Percentiles rank a stretch among this genome's conserved stretches.
Evolutionary conservation across 1,140 invertebrate genomes (phyloP).

Genomic region (Drosophila hydei): DNA sequence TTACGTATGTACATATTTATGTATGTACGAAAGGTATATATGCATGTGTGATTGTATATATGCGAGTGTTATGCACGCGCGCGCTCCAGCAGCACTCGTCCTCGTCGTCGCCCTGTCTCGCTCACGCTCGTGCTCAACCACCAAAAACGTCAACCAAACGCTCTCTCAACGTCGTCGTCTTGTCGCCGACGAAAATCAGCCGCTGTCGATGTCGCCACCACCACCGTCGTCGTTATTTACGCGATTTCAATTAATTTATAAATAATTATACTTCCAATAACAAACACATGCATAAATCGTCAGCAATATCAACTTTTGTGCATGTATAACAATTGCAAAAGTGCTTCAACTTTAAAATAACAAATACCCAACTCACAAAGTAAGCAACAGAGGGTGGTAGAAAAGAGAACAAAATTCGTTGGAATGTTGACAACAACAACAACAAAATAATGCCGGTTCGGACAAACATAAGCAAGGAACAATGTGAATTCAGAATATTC

Average conservation of each 20-base stretch:
- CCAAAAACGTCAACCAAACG: slow-evolving; percentile 53
- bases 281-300: slow-evolving; percentile 39
- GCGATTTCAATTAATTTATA: slow-evolving; percentile 63
- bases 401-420: slow-evolving; percentile 53
- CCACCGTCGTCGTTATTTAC: slow-evolving; percentile 39
- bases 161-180: slow-evolving; percentile 33
- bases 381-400: slow-evolving; percentile 37
- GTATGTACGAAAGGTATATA: slow-evolving; percentile 19
- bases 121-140: slow-evolving; percentile 51
- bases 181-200: slow-evolving; percentile 36
- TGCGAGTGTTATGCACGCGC: slow-evolving; percentile 75
- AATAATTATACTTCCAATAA: slow-evolving; percentile 53
- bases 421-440: slow-evolving; percentile 63
- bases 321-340: slow-evolving; percentile 38
- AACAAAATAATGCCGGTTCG: slow-evolving; percentile 51
- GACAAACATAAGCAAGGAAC: slow-evolving; percentile 56
- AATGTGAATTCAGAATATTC: slow-evolving; percentile 50
- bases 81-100: slow-evolving; percentile 70
- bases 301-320: slow-evolving; percentile 41
- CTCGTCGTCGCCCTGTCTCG: slow-evolving; percentile 52
- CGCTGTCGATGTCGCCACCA: slow-evolving; percentile 21
- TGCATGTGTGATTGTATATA: slow-evolving; percentile 40
- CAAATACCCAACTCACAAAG: slow-evolving; percentile 26
- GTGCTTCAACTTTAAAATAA: slow-evolving; percentile 35
- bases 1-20: slow-evolving; percentile 29